Evolutionary conservation across 1,140 invertebrate genomes (phyloP), one percentile per base, ranked within the genome.

Genomic region (Zaprionus taronus): DNA sequence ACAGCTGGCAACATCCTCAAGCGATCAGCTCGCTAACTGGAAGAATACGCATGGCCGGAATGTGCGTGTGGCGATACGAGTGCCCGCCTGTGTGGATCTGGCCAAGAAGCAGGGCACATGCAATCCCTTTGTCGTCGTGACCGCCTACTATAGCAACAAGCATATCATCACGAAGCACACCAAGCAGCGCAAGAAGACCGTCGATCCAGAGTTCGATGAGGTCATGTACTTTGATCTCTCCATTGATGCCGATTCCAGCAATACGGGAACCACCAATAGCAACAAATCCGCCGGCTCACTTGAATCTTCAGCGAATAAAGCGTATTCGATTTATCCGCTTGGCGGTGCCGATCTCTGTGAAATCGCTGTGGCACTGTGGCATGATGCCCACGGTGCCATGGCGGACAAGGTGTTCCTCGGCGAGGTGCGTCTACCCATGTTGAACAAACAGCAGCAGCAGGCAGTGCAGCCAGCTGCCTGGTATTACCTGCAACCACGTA

Each of bases 101-200:
- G 96, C 97, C 64, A 96, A 97, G 72, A 97, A 97, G 91, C 97
- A 98, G 94, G 97, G 97, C 89, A 95, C 96, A 83, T 98, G 97
- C 94, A 97, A 98, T 94, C 97, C 97, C 4, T 98, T 96, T 93
- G 97, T 97, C 72, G 95, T 96, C 68, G 95, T 97, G 77, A 96
- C 96, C 34, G 95, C 98, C 56, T 94, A 95, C 34, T 97, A 97
- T 93, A 95, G 95, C 83, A 98, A 97, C 93, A 96, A 96, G 73
- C 96, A 96, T 93, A 95, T 95, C 93, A 95, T 97, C 77, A 95
- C 95, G n/a, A 97, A 96, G 92, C 95, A 96, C 83, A 98, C 97
- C 15, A 97, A 97, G 93, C 96, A 96, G 51, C 96, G 95, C 91
- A 98, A 98, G 93, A 98, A 98, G 94, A 98, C 97, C 55, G 95